These are phyloP conservation scores for Campylorhamphus procurvoides DNA, from an alignment of 2,113 vertebrate species.

Conservation along the genomic window DNA sequence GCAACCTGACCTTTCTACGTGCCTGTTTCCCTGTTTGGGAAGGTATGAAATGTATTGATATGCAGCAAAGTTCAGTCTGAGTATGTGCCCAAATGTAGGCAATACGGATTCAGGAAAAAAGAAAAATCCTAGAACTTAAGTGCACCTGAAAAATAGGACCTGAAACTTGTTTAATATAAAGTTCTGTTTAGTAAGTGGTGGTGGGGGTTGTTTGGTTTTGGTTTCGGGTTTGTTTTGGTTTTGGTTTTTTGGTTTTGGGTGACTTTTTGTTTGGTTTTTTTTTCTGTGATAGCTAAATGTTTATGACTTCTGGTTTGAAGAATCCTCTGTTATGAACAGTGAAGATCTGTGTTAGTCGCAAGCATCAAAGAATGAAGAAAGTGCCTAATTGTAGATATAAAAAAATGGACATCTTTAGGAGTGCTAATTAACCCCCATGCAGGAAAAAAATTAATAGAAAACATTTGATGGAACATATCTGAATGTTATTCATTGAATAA, in stretches of 20 bases:
- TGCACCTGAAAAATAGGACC: not conserved
- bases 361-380: not conserved
- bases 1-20: not conserved
- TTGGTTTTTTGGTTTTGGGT: no score
- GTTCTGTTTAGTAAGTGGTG: not conserved
- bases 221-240: not conserved
- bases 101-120: not conserved
- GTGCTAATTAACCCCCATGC: not conserved
- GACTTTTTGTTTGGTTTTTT: not conserved
- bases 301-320: not conserved
- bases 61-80: not conserved
- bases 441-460: not conserved
- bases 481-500: not conserved
- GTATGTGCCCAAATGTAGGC: not conserved
- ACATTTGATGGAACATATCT: not conserved
- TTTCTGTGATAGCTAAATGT: not conserved
- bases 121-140: not conserved
- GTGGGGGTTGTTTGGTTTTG: no score
- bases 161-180: not conserved
- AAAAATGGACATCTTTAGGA: not conserved
- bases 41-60: not conserved
- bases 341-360: not conserved
- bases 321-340: not conserved
- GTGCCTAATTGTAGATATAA: not conserved
- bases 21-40: not conserved